A percentile compares a stretch with the other conserved stretches of the same genome.
These are phyloP conservation scores for Falco cherrug DNA, from an alignment of 2,797 vertebrate genomes.

Conservation along the genomic window DNA sequence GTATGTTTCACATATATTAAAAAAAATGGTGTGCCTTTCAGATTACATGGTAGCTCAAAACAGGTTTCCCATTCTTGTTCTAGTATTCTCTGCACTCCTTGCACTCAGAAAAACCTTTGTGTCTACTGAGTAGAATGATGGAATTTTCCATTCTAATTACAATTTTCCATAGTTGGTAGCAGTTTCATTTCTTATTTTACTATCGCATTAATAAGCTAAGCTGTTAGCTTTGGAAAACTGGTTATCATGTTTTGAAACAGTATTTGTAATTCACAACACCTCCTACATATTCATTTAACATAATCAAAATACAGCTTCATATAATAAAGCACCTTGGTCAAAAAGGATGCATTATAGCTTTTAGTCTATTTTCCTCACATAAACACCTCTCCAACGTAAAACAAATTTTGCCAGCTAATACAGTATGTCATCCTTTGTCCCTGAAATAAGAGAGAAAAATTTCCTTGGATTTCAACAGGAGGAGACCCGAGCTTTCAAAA, in stretches of 20 bases:
- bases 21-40: constrained; percentile 45
- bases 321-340: neutral
- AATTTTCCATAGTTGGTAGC: constrained; percentile 53
- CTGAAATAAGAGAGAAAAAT: constrained; percentile 13
- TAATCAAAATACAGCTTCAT: neutral
- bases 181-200: constrained; percentile 57
- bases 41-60: constrained; percentile 54
- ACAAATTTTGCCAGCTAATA: neutral
- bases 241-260: constrained; percentile 41
- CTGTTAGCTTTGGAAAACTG: constrained; percentile 40
- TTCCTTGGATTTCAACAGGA: constrained; percentile 34
- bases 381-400: neutral
- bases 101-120: constrained; percentile 64
- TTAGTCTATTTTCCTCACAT: constrained; percentile 8
- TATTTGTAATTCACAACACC: constrained; percentile 31
- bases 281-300: neutral
- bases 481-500: constrained; percentile 48
- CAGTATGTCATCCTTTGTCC: neutral
- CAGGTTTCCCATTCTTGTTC: constrained; percentile 64
- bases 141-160: constrained; percentile 67
- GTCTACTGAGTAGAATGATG: constrained; percentile 31
- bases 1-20: constrained; percentile 59
- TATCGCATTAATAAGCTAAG: constrained; percentile 2
- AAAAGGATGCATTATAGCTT: constrained; percentile 37
- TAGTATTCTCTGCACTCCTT: constrained; percentile 29